Base-by-base conservation (phyloP, 2,797 vertebrate genomes). In the Dromococcyx pavoninus region DNA sequence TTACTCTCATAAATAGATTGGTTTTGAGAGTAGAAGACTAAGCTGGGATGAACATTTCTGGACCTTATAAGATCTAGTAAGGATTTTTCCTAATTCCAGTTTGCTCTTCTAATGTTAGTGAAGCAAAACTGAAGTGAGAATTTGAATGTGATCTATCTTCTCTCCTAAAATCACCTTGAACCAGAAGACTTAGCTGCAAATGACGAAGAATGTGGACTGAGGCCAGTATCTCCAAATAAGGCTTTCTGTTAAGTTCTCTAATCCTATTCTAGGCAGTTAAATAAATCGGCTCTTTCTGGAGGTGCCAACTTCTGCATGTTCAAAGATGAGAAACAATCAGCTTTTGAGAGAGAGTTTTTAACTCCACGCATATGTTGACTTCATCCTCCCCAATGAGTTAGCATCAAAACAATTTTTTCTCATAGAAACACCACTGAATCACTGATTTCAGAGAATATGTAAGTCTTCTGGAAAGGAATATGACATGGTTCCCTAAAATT, bases 391-490 rank as follows among this genome's bases (percentile, higher is more conserved):
- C 76, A 79, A 84, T 46, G 67, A 70, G 21, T 85, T 86, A 91
- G 44, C 82, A 91, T 57, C 79, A 79, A 84, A 94, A 86, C 60
- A 86, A 51, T 57, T 10, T n/a, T 88, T 88, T 81, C 56, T 77
- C 65, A 66, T 24, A 78, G 73, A 94, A 91, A 60, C 53, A 54
- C 16, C 25, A 2, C 64, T 84, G 87, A 95, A 91, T 95, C 89
- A 86, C 23, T 67, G 71, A 85, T 86, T 88, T 91, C 83, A 92
- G 60, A 84, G 51, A 92, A 78, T 18, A 69, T 90, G 72, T 88
- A 76, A 92, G 73, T 89, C 30, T 76, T 90, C 80, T 94, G 86
- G 64, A 74, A 94, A n/a, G 53, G 35, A 93, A 35, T 30, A 70
- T 35, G 60, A 70, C 22, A 76, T 25, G 21, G 11, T 48, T 91